Evolutionary conservation across 53 echinoderm and acorn worm genomes (phyloP).

Genomic region (Paelopatides confundens): DNA sequence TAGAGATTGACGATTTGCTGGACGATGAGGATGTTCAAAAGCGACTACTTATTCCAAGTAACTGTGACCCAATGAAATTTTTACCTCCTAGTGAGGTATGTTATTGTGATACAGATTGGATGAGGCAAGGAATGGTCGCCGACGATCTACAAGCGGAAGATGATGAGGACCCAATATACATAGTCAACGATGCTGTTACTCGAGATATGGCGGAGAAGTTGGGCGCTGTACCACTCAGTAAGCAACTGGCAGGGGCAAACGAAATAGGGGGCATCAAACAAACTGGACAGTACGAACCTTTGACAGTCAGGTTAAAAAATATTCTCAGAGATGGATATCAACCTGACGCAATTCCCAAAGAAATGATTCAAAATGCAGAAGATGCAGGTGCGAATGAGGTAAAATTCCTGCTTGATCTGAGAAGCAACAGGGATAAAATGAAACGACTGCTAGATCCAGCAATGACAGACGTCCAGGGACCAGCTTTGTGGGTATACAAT

Average conservation of each 20-base stretch:
- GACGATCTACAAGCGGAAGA: slow-evolving; percentile 1
- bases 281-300: slow-evolving; percentile 62
- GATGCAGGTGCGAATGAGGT: slow-evolving; percentile 85
- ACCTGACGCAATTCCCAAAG: slow-evolving; percentile 59
- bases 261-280: slow-evolving; percentile 42
- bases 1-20: neutral
- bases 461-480: slow-evolving; percentile 90
- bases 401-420: slow-evolving; percentile 84
- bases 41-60: slow-evolving; percentile 29
- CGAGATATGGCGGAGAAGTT: slow-evolving; percentile 44
- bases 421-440: slow-evolving; percentile 59
- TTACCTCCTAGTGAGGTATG: slow-evolving; percentile 10
- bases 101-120: slow-evolving; percentile 56
- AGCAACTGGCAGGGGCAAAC: slow-evolving; percentile 45
- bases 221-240: slow-evolving; percentile 50
- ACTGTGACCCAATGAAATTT: neutral
- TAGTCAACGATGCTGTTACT: slow-evolving; percentile 36
- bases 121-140: neutral
- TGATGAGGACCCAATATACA: slow-evolving; percentile 43
- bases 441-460: slow-evolving; percentile 63
- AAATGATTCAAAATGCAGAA: slow-evolving; percentile 96
- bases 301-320: slow-evolving; percentile 62
- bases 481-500: slow-evolving; percentile 90
- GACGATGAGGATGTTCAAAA: neutral
- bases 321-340: slow-evolving; percentile 58